Evolutionary conservation across 2,113 vertebrate genomes (phyloP), one percentile per base, ranked within the genome.

Genomic region (Stigmatopora nigra): DNA sequence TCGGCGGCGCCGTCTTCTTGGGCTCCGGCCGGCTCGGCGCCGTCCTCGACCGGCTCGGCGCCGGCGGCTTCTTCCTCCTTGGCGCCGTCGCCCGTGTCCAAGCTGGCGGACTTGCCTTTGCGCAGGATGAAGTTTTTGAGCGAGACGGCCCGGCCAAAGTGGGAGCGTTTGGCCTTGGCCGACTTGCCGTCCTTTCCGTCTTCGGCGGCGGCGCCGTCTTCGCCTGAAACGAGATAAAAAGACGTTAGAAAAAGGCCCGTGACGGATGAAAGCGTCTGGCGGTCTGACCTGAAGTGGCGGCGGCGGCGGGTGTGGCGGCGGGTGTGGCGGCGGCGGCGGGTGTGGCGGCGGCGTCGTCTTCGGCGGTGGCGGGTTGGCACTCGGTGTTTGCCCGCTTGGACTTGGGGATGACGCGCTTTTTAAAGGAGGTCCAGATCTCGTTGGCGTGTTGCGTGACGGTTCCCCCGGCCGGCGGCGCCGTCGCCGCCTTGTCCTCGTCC

Each of bases 121-220:
- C 91, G 78, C 78, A 92, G 67, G 83, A 92, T 90, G 87, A 92
- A 91, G 76, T 92, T 92, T 78, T 92, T 92, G 79, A 92, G 83
- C 67, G 91, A 92, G 46, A 91, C 90, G 0, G 91, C 91, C 0
- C 91, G 89, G 79, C 87, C 88, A 0, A 89, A 91, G 64, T 90
- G 89, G 5, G 88, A 78, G 65, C 89, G 89, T 75, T 91, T 92
- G 74, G 87, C 74, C 69, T 89, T 91, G 79, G 87, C 87, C 2
- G 83, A 71, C 76, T 92, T 91, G 38, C 71, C 74, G 44, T 91
- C 89, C 85, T 88, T 91, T 61, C 83, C 73, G 1, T 88, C 87
- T 19, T 88, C 87, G 0, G 75, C 66, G 0, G 75, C 66, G 0
- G 75, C 73, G 45, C 79, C 87, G 22, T 90, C 89, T 74, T 90